phyloP scores from a whole-genome alignment of 2,113 vertebrate genomes.

The Phainopepla nitens region DNA sequence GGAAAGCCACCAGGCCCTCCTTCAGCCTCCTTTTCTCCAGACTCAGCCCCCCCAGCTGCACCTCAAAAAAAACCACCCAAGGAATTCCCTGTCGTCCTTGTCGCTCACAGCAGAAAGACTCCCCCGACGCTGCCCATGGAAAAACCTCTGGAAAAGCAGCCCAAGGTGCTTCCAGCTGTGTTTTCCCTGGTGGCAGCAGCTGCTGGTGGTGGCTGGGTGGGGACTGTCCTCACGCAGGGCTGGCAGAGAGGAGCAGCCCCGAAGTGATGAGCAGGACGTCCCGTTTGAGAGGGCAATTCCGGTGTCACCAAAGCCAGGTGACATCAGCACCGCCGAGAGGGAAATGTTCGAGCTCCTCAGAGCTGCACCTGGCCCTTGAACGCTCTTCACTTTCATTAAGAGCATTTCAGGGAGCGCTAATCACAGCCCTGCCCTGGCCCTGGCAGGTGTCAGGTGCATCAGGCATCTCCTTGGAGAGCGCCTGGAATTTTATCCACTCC shows the following conservation, averaged over 20 bases:
- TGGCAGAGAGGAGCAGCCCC: not conserved
- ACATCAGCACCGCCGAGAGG: not conserved
- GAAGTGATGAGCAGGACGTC: not conserved
- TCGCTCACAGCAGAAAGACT: not conserved
- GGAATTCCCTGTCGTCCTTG: not conserved
- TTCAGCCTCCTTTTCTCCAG: not conserved
- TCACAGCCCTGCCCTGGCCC: not conserved
- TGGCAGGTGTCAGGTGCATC: not conserved
- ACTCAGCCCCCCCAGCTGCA: not conserved
- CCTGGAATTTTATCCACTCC: not conserved
- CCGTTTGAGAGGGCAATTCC: not conserved
- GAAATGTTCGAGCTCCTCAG: not conserved
- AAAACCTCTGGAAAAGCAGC: not conserved
- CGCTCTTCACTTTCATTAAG: not conserved
- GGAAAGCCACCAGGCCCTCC: not conserved
- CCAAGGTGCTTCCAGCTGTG: not conserved
- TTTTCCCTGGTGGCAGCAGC: not conserved
- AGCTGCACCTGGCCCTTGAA: not conserved
- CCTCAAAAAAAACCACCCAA: not conserved
- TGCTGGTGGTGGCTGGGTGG: not conserved
- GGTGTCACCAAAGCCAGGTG: not conserved
- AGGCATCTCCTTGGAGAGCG: fast-evolving
- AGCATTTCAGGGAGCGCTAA: not conserved
- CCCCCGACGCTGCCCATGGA: not conserved
- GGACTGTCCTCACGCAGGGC: not conserved